These are phyloP conservation scores for Drosophila sulfurigaster DNA, from an alignment of 1,140 invertebrate genomes.

Conservation along the genomic window DNA sequence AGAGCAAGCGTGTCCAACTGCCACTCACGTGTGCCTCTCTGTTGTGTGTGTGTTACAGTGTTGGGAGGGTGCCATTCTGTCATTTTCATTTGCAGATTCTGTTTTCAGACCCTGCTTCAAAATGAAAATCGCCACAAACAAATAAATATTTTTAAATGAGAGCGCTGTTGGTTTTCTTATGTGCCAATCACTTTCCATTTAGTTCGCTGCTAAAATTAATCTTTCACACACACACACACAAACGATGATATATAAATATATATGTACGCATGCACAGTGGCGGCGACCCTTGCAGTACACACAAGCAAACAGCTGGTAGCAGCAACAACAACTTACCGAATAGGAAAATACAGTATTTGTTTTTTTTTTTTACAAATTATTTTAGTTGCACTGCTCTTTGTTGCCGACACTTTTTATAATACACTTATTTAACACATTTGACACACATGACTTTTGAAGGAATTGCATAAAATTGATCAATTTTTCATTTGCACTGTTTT, in stretches of 20 bases:
- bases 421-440: conserved; percentile 29
- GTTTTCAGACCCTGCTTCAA: conserved; percentile 23
- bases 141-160: conserved; percentile 40
- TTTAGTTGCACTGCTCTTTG: conserved; percentile 11
- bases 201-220: conserved; percentile 74
- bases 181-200: conserved; percentile 66
- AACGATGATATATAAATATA: not conserved
- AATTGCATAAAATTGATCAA: conserved; percentile 14
- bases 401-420: conserved; percentile 21
- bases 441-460: conserved; percentile 9
- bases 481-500: conserved; percentile 13
- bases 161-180: conserved; percentile 16
- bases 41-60: conserved; percentile 5
- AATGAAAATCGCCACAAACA: conserved; percentile 19
- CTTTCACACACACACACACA: conserved; percentile 29
- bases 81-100: conserved; percentile 46
- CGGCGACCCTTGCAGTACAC: conserved; percentile 50
- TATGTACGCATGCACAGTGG: conserved; percentile 23
- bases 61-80: conserved; percentile 54
- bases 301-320: conserved; percentile 71
- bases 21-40: conserved; percentile 33
- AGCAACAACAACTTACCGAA: conserved; percentile 66
- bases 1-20: conserved; percentile 13
- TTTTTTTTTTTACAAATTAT: conserved; percentile 43
- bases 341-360: conserved; percentile 63